Base-by-base conservation (phyloP, 1,140 invertebrate species). In the Drosophila jambulina region DNA sequence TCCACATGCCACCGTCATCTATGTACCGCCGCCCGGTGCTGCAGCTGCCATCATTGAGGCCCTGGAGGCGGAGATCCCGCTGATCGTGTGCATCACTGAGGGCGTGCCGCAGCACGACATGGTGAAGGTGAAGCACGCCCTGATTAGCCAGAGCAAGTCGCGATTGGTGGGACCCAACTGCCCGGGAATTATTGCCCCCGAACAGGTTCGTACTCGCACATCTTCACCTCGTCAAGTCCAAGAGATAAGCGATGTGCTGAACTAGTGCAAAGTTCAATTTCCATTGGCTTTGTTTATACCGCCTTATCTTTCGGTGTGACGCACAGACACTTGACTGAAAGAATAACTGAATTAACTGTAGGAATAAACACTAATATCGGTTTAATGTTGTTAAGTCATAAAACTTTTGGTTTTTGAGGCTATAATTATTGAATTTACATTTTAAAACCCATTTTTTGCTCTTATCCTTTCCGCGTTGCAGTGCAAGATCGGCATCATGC, bases 401-500 rank as follows among this genome's bases (percentile, higher is more conserved):
- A 3, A 32, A 3, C n/a, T 13, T 10, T 17, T 1, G 23, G 12
- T 3, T 29, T 25, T 23, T 5, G 8, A n/a, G 17, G 17, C 17
- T 8, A 2, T 48, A 25, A 8, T 46, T 46, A 46, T 17, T 25
- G 0, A 49, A 10, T 49, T 27, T 12, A 6, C 3, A 19, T 53
- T 53, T 19, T 15, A 15, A 13, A 34, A 19, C 0, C n/a, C 2
- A 2, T 9, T 21, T 57, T 53, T 62, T 19, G 38, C 3, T 38
- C 9, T 43, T 13, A 25, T 15, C 25, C 27, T 59, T 43, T 15
- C 45, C 32, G 13, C 25, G 49, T 62, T 94, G 25, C 93, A 98
- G 95, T 99, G 99, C 94, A 99, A 99, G 95, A 99, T 99, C 94
- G 99, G 99, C 72, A 99, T 99, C 87, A 99, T 99, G 99, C 99